Evolutionary conservation across 2,113 vertebrate genomes (phyloP), one percentile per base, ranked within the genome.

Genomic region (Callipepla californica): DNA sequence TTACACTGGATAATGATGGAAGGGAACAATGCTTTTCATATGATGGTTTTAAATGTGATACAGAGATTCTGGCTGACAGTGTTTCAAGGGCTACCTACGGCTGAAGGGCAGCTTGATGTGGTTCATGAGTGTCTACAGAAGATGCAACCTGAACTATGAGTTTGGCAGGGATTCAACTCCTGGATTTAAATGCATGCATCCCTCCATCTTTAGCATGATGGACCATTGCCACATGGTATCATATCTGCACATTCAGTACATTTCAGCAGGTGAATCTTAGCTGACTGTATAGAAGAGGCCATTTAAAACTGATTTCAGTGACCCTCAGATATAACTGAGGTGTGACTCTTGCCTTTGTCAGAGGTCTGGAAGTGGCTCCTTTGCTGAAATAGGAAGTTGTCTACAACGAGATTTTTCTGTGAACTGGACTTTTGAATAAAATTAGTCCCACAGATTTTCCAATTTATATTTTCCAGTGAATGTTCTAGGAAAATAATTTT

Each of bases 391-490:
- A 66, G 36, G 53, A 61, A 69, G 55, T 48, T 38, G 8, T 48
- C 55, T 83, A 20, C 26, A 66, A 73, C 18, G 62, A 83, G 47
- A 77, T 67, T 87, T 80, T 62, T 74, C 65, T 68, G 15, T 84
- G 74, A 77, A 28, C 58, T 76, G 45, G 19, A 74, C 34, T 84
- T 94, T 42, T 78, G 38, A 89, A 92, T 51, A 72, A 17, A 80
- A 76, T 73, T 44, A 74, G 0, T 48, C 1, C 4, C 26, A n/a
- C 34, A 59, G 1, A 61, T 90, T 82, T 86, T 92, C 50, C 67
- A 44, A 69, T 19, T 77, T 73, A 67, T 34, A 18, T 26, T 83
- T 90, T 69, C 32, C 30, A 80, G 14, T 12, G 30, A 74, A 70
- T 5, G 0, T 65, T 92, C 50, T 90, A 75, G 61, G 83, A 92